Base-by-base conservation (phyloP, 2,797 vertebrate genomes). In the Rallus crepitans region DNA sequence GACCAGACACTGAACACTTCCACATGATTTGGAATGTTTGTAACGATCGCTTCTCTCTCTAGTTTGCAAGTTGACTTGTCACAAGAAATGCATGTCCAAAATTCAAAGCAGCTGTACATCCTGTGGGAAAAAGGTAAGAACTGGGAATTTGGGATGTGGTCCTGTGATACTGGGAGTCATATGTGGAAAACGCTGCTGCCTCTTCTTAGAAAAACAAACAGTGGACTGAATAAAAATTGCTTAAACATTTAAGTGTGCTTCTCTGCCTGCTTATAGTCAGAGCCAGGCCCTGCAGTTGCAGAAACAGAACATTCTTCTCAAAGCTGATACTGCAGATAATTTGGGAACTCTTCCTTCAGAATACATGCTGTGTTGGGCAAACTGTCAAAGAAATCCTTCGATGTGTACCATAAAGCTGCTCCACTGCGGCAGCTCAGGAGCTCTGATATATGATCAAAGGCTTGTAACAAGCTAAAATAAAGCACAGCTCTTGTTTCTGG, bases 11-110 rank as follows among this genome's bases (percentile, higher is more conserved):
- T 42, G 6, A 6, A 18, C 11, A 2, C 56, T 82, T 37, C 35
- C 7, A 10, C 42, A 47, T 25, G 45, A n/a, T 88, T 75, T 75
- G 70, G 35, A 33, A 33, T 30, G 19, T 42, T 79, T 70, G 13
- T 94, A 89, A 94, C 48, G 18, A 40, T 27, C 63, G 47, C 31
- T 80, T 4, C 47, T 80, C 68, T 90, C 60, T 93, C 81, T 89
- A 99, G 99, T 98, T 95, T 99, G 99, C 97, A 99, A 99, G 97
- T 98, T 99, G 99, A 99, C 99, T 63, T 99, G 99, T 97, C 99
- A 99, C 98, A 99, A 99, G 98, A 99, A 99, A 91, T 99, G 99
- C 81, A 97, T 99, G 90, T 94, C 93, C 93, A 99, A 99, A 98
- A 99, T 99, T 78, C 97, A 98, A 96, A 99, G 95, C 4, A 98